phyloP scores from a whole-genome alignment of 2,797 vertebrate genomes.

The Sternarchorhynchus goeldii region DNA sequence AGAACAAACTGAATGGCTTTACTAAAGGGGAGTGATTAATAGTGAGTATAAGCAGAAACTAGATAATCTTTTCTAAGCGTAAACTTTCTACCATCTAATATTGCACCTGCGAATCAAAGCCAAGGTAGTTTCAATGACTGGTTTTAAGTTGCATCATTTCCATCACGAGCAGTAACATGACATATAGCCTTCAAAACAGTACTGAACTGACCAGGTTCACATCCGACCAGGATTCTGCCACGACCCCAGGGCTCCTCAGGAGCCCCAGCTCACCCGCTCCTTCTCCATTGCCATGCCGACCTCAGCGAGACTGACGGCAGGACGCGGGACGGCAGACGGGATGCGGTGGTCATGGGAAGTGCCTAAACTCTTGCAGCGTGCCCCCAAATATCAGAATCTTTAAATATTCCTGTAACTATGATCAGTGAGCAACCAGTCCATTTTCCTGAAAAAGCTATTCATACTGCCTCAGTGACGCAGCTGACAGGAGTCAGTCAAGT shows the following conservation, averaged over 20 bases:
- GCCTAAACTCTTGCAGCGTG: constrained; percentile 30
- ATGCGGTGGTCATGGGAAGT: constrained; percentile 7
- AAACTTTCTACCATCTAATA: constrained; percentile 64
- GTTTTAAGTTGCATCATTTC: constrained; percentile 51
- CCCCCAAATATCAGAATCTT: constrained; percentile 28
- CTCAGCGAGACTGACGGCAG: constrained; percentile 17
- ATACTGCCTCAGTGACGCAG: constrained; percentile 17
- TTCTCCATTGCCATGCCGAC: constrained; percentile 40
- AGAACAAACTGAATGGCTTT: constrained; percentile 51
- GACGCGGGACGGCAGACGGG: constrained; percentile 10
- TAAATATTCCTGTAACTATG: background rate
- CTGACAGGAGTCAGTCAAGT: constrained; percentile 21
- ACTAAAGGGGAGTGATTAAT: constrained; percentile 49
- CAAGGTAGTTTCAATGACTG: constrained; percentile 66
- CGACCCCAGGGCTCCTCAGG: constrained; percentile 18
- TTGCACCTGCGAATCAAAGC: constrained; percentile 66
- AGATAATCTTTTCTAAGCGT: constrained; percentile 55
- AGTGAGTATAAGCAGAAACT: constrained; percentile 44
- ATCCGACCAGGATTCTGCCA: constrained; percentile 20
- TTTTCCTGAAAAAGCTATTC: background rate
- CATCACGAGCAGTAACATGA: constrained; percentile 42
- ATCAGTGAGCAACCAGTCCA: background rate
- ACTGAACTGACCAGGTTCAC: constrained; percentile 25
- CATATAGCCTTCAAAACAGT: constrained; percentile 30
- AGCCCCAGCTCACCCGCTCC: background rate